phyloP scores from a whole-genome alignment of 2,797 vertebrate species.

The Phataginus tetradactyla region DNA sequence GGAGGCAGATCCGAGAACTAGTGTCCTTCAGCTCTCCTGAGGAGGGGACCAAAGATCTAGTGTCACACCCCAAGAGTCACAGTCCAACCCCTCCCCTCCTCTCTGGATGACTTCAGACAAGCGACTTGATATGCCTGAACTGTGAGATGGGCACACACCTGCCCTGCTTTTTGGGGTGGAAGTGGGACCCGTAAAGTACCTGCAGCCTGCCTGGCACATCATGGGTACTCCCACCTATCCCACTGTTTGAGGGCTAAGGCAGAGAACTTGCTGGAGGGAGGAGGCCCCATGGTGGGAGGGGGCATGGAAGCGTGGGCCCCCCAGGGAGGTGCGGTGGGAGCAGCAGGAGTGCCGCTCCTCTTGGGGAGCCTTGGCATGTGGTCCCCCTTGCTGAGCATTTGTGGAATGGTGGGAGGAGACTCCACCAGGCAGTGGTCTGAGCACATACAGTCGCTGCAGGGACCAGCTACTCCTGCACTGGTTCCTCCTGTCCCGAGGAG shows the following conservation, averaged over 20 bases:
- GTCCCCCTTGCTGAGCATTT: not conserved
- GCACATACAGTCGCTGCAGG: fast-evolving
- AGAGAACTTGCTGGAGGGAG: not conserved
- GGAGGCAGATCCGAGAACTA: not conserved
- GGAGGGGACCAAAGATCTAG: not conserved
- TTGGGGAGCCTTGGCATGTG: fast-evolving
- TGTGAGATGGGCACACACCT: not conserved
- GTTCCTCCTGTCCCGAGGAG: not conserved
- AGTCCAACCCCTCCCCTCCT: not conserved
- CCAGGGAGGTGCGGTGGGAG: not conserved
- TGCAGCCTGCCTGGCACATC: not conserved
- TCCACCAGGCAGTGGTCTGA: fast-evolving
- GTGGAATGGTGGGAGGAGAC: not conserved
- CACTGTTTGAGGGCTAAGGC: not conserved
- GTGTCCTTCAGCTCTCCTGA: not conserved
- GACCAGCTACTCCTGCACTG: not conserved
- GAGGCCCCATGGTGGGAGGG: not conserved
- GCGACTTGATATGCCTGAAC: not conserved
- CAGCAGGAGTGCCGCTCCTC: not conserved
- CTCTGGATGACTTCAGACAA: not conserved
- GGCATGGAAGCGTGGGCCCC: too few species aligned
- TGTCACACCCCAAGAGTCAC: not conserved
- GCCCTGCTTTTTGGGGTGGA: not conserved
- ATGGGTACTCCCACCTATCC: not conserved
- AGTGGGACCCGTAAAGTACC: not conserved